A percentile compares a stretch with the other conserved stretches of the same genome.
Evolutionary conservation across 2,797 vertebrate genomes (phyloP).

Genomic region (Lutra lutra): DNA sequence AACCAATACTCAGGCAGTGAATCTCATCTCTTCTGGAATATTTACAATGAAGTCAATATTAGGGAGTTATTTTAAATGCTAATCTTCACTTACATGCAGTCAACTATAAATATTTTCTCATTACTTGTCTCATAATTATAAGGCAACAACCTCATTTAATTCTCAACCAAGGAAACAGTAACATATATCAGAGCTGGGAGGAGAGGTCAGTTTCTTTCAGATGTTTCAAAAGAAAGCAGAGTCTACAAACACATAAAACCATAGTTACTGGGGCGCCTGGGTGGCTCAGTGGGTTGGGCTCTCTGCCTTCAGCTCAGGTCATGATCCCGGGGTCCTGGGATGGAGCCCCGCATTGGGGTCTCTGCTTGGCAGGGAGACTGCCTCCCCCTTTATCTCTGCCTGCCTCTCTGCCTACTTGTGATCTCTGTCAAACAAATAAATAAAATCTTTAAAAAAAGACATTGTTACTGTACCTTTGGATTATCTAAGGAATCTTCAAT

Average conservation of each 20-base stretch:
- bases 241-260: background rate
- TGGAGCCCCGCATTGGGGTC: no score
- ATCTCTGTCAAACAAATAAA: no score
- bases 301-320: no score
- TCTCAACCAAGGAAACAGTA: background rate
- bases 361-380: no score
- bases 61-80: background rate
- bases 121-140: background rate
- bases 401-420: no score
- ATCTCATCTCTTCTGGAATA: background rate
- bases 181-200: background rate
- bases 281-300: no score
- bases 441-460: no score
- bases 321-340: no score
- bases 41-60: background rate
- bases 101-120: background rate
- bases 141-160: background rate
- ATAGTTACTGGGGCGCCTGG: background rate
- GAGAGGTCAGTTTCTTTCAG: background rate
- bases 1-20: background rate
- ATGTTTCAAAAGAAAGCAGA: background rate
- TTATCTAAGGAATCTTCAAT: background rate
- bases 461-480: background rate
- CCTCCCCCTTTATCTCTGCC: no score
- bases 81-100: background rate